Conservation (phyloP, 2,888 invertebrate genomes). For the Troides helena region DNA sequence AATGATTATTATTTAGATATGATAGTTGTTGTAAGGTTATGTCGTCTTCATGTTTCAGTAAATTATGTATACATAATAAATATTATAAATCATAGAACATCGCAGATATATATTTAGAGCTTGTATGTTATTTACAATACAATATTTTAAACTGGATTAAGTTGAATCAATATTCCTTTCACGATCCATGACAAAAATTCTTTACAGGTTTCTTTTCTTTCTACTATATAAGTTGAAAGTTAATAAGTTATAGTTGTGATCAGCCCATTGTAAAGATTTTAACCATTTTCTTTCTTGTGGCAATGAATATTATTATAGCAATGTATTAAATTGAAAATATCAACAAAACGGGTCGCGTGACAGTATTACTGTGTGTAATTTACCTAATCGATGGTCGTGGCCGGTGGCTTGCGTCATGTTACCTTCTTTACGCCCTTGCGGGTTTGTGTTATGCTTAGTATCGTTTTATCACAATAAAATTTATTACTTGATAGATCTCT, state of each 20-base stretch:
- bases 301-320: not conserved
- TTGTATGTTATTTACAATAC: too few relatives aligned
- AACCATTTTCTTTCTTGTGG: not conserved
- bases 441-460: constrained; percentile 35
- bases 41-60: too few relatives aligned
- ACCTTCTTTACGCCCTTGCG: constrained; percentile 57
- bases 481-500: not conserved
- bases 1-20: not conserved
- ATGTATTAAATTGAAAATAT: not conserved
- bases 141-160: too few relatives aligned
- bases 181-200: too few relatives aligned
- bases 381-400: constrained; percentile 63
- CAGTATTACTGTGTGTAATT: constrained; percentile 50
- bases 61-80: too few relatives aligned
- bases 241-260: not conserved
- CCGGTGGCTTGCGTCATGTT: constrained; percentile 66
- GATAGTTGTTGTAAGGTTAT: too few relatives aligned
- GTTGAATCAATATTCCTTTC: too few relatives aligned
- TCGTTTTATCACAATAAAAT: constrained; percentile 1
- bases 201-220: not conserved
- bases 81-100: too few relatives aligned
- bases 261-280: not conserved
- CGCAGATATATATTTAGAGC: too few relatives aligned
- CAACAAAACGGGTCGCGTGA: constrained; percentile 57
- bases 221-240: not conserved